Percentiles rank a stretch among this genome's conserved stretches.
Conservation (phyloP, 1,140 invertebrate genomes). For the Diploscapter pachys region DNA sequence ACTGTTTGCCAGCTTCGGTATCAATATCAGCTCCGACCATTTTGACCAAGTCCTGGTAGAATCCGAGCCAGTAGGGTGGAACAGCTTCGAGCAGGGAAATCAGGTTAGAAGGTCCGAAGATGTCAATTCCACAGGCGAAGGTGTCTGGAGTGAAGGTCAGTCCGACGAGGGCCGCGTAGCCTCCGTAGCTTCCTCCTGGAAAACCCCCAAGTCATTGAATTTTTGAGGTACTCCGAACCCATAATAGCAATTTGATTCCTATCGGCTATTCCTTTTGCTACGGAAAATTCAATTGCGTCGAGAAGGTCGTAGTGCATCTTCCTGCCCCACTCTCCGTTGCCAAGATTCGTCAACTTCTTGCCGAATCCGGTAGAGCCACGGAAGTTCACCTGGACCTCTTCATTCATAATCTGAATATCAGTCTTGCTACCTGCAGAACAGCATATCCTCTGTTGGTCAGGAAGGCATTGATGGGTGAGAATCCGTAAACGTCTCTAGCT, state of each 20-base stretch:
- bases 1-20: conserved; percentile 35
- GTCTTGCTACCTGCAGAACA: conserved; percentile 47
- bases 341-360: conserved; percentile 53
- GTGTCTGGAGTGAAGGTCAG: conserved; percentile 58
- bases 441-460: conserved; percentile 56
- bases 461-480: conserved; percentile 52
- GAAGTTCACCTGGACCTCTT: conserved; percentile 51
- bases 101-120: conserved; percentile 56
- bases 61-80: conserved; percentile 57
- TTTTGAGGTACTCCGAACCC: conserved; percentile 34
- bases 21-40: conserved; percentile 56
- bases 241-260: conserved; percentile 50
- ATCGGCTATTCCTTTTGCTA: conserved; percentile 52
- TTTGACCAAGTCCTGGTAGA: conserved; percentile 56
- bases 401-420: background rate
- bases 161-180: conserved; percentile 58
- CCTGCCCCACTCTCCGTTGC: conserved; percentile 57
- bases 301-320: conserved; percentile 58
- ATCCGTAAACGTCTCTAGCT: conserved; percentile 54
- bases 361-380: conserved; percentile 56
- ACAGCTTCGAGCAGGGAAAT: conserved; percentile 56
- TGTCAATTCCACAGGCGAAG: conserved; percentile 58
- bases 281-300: conserved; percentile 54
- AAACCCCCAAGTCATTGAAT: conserved; percentile 12
- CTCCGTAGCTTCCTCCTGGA: conserved; percentile 46